A percentile compares a stretch with the other conserved stretches of the same genome.
These are phyloP conservation scores for Holcopasites calliopsidis DNA, from an alignment of 1,140 invertebrate species.

Conservation along the genomic window DNA sequence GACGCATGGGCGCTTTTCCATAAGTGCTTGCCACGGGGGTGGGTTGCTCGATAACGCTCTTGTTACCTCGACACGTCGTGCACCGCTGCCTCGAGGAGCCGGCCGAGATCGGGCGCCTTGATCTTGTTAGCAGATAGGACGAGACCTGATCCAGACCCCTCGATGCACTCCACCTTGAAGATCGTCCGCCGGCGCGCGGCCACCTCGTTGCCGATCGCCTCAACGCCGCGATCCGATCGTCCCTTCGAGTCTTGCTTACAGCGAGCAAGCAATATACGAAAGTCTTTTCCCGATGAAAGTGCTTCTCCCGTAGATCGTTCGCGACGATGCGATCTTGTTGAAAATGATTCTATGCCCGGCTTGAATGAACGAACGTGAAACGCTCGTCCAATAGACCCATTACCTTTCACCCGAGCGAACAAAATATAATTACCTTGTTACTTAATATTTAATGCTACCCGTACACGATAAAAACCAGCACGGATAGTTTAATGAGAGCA, in stretches of 20 bases:
- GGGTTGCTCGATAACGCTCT: constrained; percentile 68
- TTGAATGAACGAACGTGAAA: no score
- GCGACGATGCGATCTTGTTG: no score
- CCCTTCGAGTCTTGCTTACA: background rate
- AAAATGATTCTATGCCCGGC: no score
- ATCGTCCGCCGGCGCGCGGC: constrained; percentile 20
- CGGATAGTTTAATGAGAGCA: background rate
- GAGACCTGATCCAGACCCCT: constrained; percentile 52
- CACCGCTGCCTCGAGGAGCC: constrained; percentile 54
- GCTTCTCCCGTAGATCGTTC: no score
- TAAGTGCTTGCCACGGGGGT: constrained; percentile 54
- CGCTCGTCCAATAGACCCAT: no score
- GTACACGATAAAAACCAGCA: no score
- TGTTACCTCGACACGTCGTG: constrained; percentile 64
- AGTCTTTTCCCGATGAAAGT: no score
- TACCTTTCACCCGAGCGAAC: no score
- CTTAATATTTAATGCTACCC: no score
- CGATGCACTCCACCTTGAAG: constrained; percentile 23
- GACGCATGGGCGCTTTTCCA: constrained; percentile 66
- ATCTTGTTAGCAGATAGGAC: constrained; percentile 57
- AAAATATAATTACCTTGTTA: no score
- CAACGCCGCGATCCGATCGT: background rate
- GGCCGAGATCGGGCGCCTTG: constrained; percentile 55
- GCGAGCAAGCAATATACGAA: no score
- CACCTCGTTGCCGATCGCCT: constrained; percentile 24